These are phyloP conservation scores for Phrynosoma platyrhinos DNA, from an alignment of 2,113 vertebrate genomes.

Conservation along the genomic window DNA sequence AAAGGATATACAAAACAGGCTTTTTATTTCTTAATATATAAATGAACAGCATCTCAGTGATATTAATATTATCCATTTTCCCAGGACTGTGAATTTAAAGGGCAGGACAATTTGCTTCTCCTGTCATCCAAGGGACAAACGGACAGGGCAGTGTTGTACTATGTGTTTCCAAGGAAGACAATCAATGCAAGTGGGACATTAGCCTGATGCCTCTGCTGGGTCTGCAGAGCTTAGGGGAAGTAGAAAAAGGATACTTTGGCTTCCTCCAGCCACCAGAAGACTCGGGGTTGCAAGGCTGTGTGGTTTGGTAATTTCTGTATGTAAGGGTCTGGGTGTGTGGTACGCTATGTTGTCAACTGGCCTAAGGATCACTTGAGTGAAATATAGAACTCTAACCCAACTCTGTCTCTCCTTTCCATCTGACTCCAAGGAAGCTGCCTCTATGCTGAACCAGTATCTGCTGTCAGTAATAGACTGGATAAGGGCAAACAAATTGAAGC, in stretches of 20 bases:
- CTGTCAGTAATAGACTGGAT: no score
- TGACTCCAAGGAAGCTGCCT: no score
- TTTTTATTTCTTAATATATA: neutral
- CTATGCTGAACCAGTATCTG: no score
- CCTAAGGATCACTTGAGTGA: neutral
- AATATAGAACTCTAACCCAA: neutral
- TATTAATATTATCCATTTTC: neutral
- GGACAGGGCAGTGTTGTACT: neutral
- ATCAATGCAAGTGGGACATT: neutral
- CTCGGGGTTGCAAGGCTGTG: neutral
- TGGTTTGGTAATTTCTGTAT: neutral
- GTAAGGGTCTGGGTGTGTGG: neutral
- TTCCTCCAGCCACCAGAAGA: neutral
- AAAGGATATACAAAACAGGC: neutral
- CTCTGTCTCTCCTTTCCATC: no score
- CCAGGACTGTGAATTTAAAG: neutral
- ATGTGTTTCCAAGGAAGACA: neutral
- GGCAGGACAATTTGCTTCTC: neutral
- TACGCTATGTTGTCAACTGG: neutral
- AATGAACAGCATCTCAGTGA: neutral
- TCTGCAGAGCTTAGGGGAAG: neutral
- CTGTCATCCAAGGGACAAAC: neutral
- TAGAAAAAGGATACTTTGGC: neutral
- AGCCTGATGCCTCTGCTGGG: neutral
- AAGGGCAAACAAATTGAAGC: no score